Base-by-base conservation (phyloP, 2,113 vertebrate species). In the Prochilodus magdalenae region DNA sequence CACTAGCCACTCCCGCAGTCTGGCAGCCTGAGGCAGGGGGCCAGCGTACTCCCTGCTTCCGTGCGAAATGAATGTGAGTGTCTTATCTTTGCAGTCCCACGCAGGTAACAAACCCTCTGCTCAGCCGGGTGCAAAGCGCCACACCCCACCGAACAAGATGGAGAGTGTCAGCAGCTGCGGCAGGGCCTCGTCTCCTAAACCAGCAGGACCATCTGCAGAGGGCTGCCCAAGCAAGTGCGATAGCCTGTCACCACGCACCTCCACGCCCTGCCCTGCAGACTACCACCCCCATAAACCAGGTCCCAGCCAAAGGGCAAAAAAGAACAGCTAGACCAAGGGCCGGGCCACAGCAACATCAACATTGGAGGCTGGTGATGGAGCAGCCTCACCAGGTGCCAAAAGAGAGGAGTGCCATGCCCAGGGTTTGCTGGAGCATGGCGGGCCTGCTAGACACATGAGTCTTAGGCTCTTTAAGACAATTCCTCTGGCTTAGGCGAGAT, bases 1-100 rank as follows among this genome's bases (percentile, higher is more conserved):
- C 51, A 51, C 81, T 30, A 73, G 51, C 33, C 72, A 30, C 18
- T 66, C 62, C 74, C 74, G 65, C 82, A 86, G 81, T 65, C 79
- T 77, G 79, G 30, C 22, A 69, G 49, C 70, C 24, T 2, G 24
- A 26, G 70, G 82, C 63, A 47, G n/a, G 84, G 75, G 86, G 44
- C 83, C 84, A 67, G 82, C 79, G 16, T 22, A 3, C 76, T 51
- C 85, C 72, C 79, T 88, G 86, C 76, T 71, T 59, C 89, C 87
- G 69, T 86, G 84, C 89, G 79, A 91, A 89, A 86, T 85, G 53
- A 86, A 83, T 88, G 55, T 86, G 80, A 82, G 85, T 76, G 86
- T 92, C 62, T 90, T 89, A 81, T 60, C 67, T 86, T 86, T 86
- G 87, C 81, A 95, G 89, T 75, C 71, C 77, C 29, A 84, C 75